A percentile compares a stretch with the other conserved stretches of the same genome.
These are phyloP conservation scores for Epinephelus coioides DNA, from an alignment of 2,797 vertebrate genomes.

Conservation along the genomic window DNA sequence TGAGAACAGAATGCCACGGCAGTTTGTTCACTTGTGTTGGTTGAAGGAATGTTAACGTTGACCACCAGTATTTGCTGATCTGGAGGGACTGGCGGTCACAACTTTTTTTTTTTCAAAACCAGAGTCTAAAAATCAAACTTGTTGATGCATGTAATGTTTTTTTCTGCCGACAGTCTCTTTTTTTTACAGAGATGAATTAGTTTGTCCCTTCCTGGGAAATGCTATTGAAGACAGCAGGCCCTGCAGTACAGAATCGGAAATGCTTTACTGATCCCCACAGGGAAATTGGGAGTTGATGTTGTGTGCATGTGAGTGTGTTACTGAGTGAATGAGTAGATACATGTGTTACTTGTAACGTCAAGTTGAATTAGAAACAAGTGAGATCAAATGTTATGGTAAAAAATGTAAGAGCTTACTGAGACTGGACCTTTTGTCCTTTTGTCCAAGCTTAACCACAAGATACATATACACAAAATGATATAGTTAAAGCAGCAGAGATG, in stretches of 20 bases:
- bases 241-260: not conserved
- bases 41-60: constrained; percentile 45
- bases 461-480: not conserved
- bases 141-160: constrained; percentile 48
- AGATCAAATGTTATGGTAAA: not conserved
- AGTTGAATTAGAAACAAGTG: not conserved
- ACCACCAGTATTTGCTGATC: constrained; percentile 66
- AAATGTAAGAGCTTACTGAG: not conserved
- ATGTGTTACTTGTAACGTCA: not conserved
- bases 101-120: constrained; percentile 44
- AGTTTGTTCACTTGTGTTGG: constrained; percentile 32
- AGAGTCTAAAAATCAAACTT: constrained; percentile 57
- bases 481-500: not conserved
- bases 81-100: constrained; percentile 31
- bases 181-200: not conserved
- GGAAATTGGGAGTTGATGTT: no score
- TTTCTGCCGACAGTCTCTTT: not conserved
- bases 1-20: constrained; percentile 33
- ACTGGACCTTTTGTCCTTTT: not conserved
- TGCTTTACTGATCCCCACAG: no score
- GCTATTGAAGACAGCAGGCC: not conserved
- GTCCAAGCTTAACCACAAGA: not conserved
- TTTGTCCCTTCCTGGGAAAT: not conserved
- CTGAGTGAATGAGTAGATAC: not conserved
- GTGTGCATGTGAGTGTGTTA: not conserved